These are phyloP conservation scores for Geotrypetes seraphini DNA, from an alignment of 2,797 vertebrate species.

Conservation along the genomic window DNA sequence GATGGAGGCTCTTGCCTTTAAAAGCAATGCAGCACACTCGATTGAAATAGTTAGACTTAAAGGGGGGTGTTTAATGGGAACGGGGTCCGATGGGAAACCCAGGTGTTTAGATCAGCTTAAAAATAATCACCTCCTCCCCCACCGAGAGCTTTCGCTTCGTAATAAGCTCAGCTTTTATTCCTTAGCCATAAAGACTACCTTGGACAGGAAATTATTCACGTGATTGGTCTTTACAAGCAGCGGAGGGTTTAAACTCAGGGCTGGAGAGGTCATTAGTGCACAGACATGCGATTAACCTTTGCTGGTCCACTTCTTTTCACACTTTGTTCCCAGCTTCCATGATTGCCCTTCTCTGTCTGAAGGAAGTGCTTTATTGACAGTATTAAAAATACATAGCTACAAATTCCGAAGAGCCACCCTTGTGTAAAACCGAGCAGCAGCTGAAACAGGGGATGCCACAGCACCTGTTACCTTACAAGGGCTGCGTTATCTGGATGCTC, in stretches of 20 bases:
- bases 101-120: constrained; percentile 83
- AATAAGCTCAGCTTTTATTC: constrained; percentile 69
- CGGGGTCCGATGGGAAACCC: constrained; percentile 63
- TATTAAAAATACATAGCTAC: constrained; percentile 62
- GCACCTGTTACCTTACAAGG: neutral
- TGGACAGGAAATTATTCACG: constrained; percentile 83
- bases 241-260: constrained; percentile 58
- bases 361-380: constrained; percentile 67
- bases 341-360: constrained; percentile 57
- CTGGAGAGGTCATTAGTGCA: constrained; percentile 71
- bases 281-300: constrained; percentile 74
- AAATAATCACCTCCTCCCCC: constrained; percentile 71
- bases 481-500: too few relatives aligned
- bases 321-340: constrained; percentile 68
- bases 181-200: constrained; percentile 67
- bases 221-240: constrained; percentile 77
- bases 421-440: constrained; percentile 20
- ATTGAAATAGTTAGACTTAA: constrained; percentile 70
- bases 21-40: constrained; percentile 49
- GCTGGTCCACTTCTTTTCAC: constrained; percentile 71
- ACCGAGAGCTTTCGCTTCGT: constrained; percentile 64
- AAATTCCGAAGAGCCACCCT: constrained; percentile 41
- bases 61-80: constrained; percentile 62
- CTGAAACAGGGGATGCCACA: neutral
- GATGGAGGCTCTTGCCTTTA: constrained; percentile 34